phyloP scores from a whole-genome alignment of 1,140 invertebrate genomes.

The Monochamus saltuarius region DNA sequence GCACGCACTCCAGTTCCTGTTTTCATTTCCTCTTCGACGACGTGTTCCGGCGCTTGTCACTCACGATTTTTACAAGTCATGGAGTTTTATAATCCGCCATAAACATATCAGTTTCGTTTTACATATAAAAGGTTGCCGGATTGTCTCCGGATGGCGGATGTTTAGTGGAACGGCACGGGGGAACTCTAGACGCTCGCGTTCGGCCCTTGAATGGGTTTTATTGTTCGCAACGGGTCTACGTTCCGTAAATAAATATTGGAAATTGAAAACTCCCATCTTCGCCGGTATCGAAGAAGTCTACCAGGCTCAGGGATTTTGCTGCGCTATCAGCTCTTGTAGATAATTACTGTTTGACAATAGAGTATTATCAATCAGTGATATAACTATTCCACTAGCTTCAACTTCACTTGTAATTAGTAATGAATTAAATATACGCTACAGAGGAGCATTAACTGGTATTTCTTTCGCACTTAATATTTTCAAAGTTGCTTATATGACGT shows the following conservation, averaged over 20 bases:
- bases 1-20: conserved; percentile 45
- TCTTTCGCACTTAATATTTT: no score
- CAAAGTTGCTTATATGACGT: no score
- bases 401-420: no score
- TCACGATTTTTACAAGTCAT: conserved; percentile 53
- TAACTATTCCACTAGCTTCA: no score
- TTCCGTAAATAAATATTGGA: conserved; percentile 6
- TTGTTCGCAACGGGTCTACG: conserved; percentile 6
- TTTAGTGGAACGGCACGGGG: conserved; percentile 22
- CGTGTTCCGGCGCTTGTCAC: conserved; percentile 51
- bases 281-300: not conserved
- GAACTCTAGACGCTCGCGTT: not conserved
- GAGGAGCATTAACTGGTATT: no score
- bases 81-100: conserved; percentile 52
- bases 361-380: no score
- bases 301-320: no score
- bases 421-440: no score
- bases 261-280: not conserved
- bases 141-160: conserved; percentile 43
- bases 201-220: conserved; percentile 8
- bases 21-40: conserved; percentile 49
- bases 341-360: no score
- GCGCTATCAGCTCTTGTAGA: no score
- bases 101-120: conserved; percentile 50
- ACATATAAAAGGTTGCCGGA: conserved; percentile 48